These are phyloP conservation scores for Eriocheir sinensis DNA, from an alignment of 1,140 invertebrate genomes.

Conservation along the genomic window DNA sequence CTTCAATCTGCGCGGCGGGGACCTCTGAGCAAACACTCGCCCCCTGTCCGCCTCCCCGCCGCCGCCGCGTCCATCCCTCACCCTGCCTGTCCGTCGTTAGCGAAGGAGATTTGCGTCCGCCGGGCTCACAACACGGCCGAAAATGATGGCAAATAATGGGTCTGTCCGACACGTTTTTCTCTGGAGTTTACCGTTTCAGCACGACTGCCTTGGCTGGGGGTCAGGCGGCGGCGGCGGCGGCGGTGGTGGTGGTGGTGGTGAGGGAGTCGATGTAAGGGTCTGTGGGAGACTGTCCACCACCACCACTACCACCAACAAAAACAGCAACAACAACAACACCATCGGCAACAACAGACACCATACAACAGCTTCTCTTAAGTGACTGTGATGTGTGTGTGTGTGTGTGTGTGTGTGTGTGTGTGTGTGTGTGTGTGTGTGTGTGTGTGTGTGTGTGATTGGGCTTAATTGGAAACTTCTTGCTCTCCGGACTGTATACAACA, in stretches of 20 bases:
- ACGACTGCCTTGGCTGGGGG: slow-evolving; percentile 28
- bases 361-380: not conserved
- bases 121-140: slow-evolving; percentile 9
- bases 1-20: slow-evolving; percentile 65
- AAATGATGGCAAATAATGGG: slow-evolving; percentile 47
- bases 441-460: not conserved
- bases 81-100: slow-evolving; percentile 44
- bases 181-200: slow-evolving; percentile 37
- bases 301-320: not conserved
- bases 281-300: not conserved
- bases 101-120: not conserved
- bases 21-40: slow-evolving; percentile 36
- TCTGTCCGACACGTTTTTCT: slow-evolving; percentile 30
- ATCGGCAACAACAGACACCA: not conserved
- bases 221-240: not conserved
- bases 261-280: not conserved
- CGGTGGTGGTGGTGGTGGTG: not conserved
- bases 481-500: not conserved
- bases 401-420: slow-evolving; percentile 22
- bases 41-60: not conserved
- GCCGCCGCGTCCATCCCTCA: slow-evolving; percentile 34
- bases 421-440: slow-evolving; percentile 13
- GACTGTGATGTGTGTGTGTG: not conserved
- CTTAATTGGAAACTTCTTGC: slow-evolving; percentile 13
- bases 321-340: not conserved